Base-by-base conservation (phyloP, 2,113 vertebrate species). In the Bos taurus region DNA sequence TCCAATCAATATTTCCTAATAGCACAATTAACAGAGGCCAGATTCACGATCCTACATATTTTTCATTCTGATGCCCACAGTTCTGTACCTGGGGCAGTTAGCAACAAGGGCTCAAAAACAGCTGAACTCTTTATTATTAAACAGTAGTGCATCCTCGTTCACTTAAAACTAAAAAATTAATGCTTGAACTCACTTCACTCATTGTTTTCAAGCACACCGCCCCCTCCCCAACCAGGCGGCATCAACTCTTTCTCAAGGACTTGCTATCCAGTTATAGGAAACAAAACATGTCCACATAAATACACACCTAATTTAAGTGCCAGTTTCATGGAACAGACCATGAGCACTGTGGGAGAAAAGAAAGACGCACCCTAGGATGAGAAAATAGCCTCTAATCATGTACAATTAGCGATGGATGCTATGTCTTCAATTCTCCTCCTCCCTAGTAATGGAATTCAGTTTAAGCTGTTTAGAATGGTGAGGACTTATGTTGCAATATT, bases 381-480 rank as follows among this genome's bases (percentile, higher is more conserved):
- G 43, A 80, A 54, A 84, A 91, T 3, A 71, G 40, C 64, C 10
- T 46, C 19, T 0, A 33, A 46, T 26, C 14, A 4, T 5, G 52
- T 16, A 40, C 36, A 56, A 50, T 60, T 57, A 57, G 84, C 16
- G 56, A 26, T 2, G 78, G 91, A 25, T 52, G 62, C 7, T 48
- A 7, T 13, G 16, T 10, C 67, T 81, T 88, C 36, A 3, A 11
- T 23, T 56, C 23, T 60, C 77, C 88, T 90, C 90, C 71, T n/a
- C 46, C 26, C 54, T 46, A 17, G 74, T 8, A 28, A 95, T 21
- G 46, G 74, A 95, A 82, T 62, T 33, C 48, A 43, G 54, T 30
- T 54, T 71, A 67, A 90, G 91, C 77, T 84, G n/a, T 96, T 97
- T 60, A 92, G 57, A 91, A 88, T 26, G 28, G 92, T 23, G 80